Evolutionary conservation across 2,113 vertebrate species (phyloP), one percentile per base, ranked within the genome.

Genomic region (Vimba vimba): DNA sequence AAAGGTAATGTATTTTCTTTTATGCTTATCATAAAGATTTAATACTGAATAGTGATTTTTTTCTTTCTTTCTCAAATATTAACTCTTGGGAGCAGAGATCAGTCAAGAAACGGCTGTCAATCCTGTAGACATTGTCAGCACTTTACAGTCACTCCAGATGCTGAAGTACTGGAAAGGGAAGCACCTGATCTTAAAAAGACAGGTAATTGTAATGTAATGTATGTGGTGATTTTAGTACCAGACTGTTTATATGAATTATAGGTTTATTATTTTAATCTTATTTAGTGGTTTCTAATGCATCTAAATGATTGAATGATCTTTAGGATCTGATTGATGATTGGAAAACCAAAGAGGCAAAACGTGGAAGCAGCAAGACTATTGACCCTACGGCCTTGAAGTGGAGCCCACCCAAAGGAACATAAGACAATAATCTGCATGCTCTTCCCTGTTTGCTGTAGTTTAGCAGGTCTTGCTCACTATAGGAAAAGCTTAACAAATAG

Each of bases 101-200:
- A 99, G 98, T 92, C 98, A 99, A 94, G 97, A 99, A 92, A 99
- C 98, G 0, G 98, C 98, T 0, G 97, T 99, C 78, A 99, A 99
- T 92, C 98, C 98, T 0, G 97, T 99, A 30, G 98, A 99, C 92
- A 99, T 99, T 0, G 98, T 99, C 74, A 99, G 97, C 94, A 99
- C 98, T 0, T 93, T 99, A 92, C 98, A 99, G 92, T 97, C 97
- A 0, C 97, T 99, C 88, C 98, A 99, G 93, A 99, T 99, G 98
- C 97, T 99, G 74, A 99, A 99, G 85, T 99, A 99, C 91, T 99
- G 98, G 98, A 99, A 99, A 89, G 98, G 98, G 69, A 99, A 99
- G 59, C 97, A 99, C 89, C 90, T 99, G 83, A 97, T 99, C 86
- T 93, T 99, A 82, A 99, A 99, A 89, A 96, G 98, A 96, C 98